Evolutionary conservation across 2,888 invertebrate genomes (phyloP).

Genomic region (Acleris laterana): DNA sequence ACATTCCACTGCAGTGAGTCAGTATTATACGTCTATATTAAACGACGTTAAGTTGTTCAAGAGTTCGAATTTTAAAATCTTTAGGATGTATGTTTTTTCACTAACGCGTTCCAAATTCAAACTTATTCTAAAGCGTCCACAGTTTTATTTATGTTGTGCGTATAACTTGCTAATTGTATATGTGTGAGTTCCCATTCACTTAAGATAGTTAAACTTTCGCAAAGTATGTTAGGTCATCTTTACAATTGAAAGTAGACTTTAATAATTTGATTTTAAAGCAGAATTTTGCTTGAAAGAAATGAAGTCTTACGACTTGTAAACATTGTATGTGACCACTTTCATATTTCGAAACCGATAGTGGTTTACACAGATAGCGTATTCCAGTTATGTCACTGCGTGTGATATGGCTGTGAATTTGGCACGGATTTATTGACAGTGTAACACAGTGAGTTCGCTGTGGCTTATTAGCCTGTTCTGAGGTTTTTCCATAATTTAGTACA

Average conservation of each 20-base stretch:
- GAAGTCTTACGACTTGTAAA: constrained; percentile 26
- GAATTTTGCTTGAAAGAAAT: constrained; percentile 5
- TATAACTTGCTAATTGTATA: constrained; percentile 39
- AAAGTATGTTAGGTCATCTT: background rate
- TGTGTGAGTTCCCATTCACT: constrained; percentile 65
- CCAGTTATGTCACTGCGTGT: constrained; percentile 21
- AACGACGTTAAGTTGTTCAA: constrained; percentile 40
- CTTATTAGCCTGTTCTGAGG: constrained; percentile 4
- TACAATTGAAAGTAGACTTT: constrained; percentile 18
- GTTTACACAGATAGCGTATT: constrained; percentile 26
- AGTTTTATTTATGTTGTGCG: constrained; percentile 36
- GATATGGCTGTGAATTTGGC: background rate
- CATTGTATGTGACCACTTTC: constrained; percentile 47
- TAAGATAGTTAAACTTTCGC: constrained; percentile 32
- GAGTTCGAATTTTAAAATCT: constrained; percentile 51
- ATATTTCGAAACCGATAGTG: constrained; percentile 52
- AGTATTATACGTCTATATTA: constrained; percentile 21
- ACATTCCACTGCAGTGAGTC: constrained; percentile 22
- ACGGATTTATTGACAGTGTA: background rate
- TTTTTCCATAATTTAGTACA: constrained; percentile 26
- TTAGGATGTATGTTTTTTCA: constrained; percentile 47
- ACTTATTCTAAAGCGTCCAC: constrained; percentile 2
- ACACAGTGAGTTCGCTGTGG: constrained; percentile 12
- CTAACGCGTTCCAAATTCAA: constrained; percentile 39
- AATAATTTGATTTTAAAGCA: accelerated